Percentiles rank a stretch among this genome's conserved stretches.
Conservation (phyloP, 2,888 invertebrate species). For the Hanleya hanleyi region DNA sequence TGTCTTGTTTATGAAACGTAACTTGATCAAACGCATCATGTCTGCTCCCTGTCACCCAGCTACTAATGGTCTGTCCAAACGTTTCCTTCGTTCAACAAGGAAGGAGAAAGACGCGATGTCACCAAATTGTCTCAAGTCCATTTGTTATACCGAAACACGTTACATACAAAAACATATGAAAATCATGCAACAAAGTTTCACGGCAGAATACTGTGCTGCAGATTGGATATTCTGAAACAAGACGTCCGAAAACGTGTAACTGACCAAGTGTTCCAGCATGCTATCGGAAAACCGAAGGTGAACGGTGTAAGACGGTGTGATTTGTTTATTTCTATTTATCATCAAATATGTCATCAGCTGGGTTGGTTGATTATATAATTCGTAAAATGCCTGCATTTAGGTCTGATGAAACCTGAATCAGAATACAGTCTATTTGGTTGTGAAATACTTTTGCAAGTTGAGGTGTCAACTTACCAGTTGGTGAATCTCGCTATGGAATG, state of each 20-base stretch:
- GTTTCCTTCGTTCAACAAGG: neutral
- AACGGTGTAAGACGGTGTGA: no score
- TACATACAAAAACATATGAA: neutral
- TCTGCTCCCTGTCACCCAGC: constrained; percentile 10
- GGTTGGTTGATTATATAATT: no score
- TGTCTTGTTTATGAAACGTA: neutral
- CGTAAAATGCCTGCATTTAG: no score
- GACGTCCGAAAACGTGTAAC: neutral
- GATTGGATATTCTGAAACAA: neutral
- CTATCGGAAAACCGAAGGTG: neutral
- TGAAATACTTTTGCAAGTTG: no score
- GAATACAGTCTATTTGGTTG: no score
- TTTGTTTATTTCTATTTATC: no score
- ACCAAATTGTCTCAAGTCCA: neutral
- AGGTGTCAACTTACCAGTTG: no score
- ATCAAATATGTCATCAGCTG: no score
- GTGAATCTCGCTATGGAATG: no score
- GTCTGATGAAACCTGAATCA: no score
- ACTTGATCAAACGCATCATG: neutral
- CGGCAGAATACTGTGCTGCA: neutral
- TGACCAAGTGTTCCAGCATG: neutral
- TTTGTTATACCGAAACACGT: neutral
- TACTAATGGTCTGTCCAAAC: constrained; percentile 8
- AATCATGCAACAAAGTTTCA: neutral
- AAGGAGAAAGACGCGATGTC: neutral